Percentiles rank a stretch among this genome's conserved stretches.
Conservation (phyloP, 2,797 vertebrate species). For the Delichon dasypus region DNA sequence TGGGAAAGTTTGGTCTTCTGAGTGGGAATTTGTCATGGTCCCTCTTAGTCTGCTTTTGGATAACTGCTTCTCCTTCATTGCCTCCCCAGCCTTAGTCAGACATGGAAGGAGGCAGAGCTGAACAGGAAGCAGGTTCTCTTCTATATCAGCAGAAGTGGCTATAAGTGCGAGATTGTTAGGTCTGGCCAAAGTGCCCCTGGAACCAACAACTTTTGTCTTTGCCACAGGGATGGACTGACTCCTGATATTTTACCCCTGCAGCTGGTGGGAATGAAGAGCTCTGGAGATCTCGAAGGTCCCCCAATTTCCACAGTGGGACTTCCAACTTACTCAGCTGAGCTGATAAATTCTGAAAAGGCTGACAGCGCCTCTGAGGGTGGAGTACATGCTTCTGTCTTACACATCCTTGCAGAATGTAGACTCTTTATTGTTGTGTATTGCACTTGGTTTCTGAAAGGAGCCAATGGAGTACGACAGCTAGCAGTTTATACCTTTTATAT, state of each 20-base stretch:
- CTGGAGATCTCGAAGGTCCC: neutral
- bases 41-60: neutral
- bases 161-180: neutral
- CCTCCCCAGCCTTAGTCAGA: neutral
- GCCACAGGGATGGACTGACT: neutral
- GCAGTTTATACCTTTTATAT: neutral
- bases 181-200: neutral
- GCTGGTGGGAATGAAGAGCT: neutral
- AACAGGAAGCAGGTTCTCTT: neutral
- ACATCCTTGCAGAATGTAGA: neutral
- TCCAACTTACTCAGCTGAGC: neutral
- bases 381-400: neutral
- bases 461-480: neutral
- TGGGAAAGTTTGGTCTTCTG: neutral
- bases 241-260: neutral
- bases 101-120: neutral
- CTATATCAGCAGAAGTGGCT: neutral
- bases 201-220: fast-evolving
- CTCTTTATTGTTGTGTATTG: neutral
- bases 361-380: neutral
- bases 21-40: neutral
- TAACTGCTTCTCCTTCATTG: neutral
- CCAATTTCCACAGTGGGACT: neutral
- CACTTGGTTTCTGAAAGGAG: neutral
- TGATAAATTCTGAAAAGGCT: neutral